Evolutionary conservation across 2,888 invertebrate species (phyloP), one percentile per base, ranked within the genome.

Genomic region (Lithophane socia): DNA sequence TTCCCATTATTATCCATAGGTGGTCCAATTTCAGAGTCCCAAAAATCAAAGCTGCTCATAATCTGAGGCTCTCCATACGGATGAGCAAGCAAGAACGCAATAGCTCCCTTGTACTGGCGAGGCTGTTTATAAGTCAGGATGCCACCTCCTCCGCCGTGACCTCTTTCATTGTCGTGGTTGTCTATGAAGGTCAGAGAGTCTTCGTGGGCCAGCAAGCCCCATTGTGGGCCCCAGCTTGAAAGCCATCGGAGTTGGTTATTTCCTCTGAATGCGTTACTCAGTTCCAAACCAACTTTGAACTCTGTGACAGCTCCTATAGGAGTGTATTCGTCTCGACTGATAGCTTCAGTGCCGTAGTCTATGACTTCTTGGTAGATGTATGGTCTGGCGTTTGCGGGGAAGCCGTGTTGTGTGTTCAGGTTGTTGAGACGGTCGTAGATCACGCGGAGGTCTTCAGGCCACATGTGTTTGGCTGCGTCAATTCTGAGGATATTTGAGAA

Each of bases 1-100:
- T 97, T 97, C 7, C 97, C 97, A 2, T 96, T 89, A 0, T 87
- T 91, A 86, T 98, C 97, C 89, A 97, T 96, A 0, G 98, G 98
- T 2, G 98, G 98, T 10, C 98, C 98, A 77, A 94, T 88, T 90
- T 98, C 97, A 0, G 96, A 94, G 84, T 97, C 91, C 77, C 94
- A 94, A 91, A 99, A 99, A 61, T 93, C 95, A 90, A 98, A 99
- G 85, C 99, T 99, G 91, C 99, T 99, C 98, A 99, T 99, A 44
- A 99, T 96, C 68, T 98, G 97, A 0, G 98, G 97, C 78, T 97
- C 97, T 1, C 98, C 98, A 86, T 98, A 99, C 0, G 98, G 98
- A 96, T 98, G 98, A 0, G 99, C 98, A 86, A 99, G 92, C 96
- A 98, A 98, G 93, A 99, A 99, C 0, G 98, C 98, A 2, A 97